Evolutionary conservation across 92 coral and sea anemone species (phyloP), one percentile per base, ranked within the genome.

Genomic region (Epizoanthus scotinus): DNA sequence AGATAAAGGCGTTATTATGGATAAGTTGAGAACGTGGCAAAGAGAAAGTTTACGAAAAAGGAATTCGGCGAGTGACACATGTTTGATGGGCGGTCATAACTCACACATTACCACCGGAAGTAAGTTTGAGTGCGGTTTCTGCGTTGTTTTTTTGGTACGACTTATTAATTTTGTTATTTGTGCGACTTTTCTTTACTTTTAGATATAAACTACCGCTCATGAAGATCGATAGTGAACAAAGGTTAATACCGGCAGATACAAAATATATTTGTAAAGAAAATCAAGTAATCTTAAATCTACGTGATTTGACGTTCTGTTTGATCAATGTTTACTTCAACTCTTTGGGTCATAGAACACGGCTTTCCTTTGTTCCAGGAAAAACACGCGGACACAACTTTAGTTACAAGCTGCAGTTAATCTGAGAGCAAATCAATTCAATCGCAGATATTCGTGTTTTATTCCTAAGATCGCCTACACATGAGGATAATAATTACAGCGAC

Each of bases 11-110:
- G 86, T 87, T 19, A 85, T 91, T 52, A 67, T 89, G 29, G 92
- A 86, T 47, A 91, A 95, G 78, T 63, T 89, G 52, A 63, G 86
- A 70, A 82, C 81, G 42, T 84, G 91, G 91, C 89, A 71, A 60
- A 65, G 60, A 6, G 86, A 86, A 61, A 73, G 78, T 81, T 82
- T 56, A 79, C 85, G 60, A 72, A 38, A 9, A 78, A 79, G 79
- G 87, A 70, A 69, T 83, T 77, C 63, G 74, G 84, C 54, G 77
- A 78, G 42, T 87, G 84, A 44, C 87, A 70, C 62, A 78, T 40
- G 63, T 70, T 83, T 70, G 77, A 63, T 78, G 3, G 86, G 66
- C 21, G 69, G 64, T 26, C 80, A 55, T 58, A 80, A 73, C 15
- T 56, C 42, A 12, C 81, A 55, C 28, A 87, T 59, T 63, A 9